Conservation (phyloP, 2,888 invertebrate species). For the Netelia fuscicornis region DNA sequence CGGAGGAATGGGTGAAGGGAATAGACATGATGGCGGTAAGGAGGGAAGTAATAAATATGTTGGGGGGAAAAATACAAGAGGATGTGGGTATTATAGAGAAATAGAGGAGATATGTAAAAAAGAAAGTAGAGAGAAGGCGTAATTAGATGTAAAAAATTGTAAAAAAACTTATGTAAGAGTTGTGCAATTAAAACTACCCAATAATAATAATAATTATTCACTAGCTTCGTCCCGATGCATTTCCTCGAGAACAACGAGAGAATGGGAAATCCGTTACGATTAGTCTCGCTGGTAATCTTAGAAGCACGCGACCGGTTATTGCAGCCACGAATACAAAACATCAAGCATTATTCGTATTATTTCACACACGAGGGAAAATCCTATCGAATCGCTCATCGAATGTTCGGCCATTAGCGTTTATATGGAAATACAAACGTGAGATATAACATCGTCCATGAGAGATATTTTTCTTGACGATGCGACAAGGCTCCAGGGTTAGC, state of each 20-base stretch:
- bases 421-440: slow-evolving; percentile 60
- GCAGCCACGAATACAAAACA: slow-evolving; percentile 32
- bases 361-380: slow-evolving; percentile 1
- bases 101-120: too few relatives aligned
- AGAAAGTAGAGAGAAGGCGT: too few relatives aligned
- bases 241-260: slow-evolving; percentile 8
- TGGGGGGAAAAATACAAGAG: too few relatives aligned
- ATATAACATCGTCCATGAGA: slow-evolving; percentile 29
- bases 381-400: background rate
- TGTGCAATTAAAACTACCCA: too few relatives aligned
- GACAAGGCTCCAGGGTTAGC: slow-evolving; percentile 26
- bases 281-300: slow-evolving; percentile 70
- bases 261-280: slow-evolving; percentile 55
- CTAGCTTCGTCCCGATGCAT: slow-evolving; percentile 41
- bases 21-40: too few relatives aligned
- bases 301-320: slow-evolving; percentile 69
- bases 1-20: too few relatives aligned
- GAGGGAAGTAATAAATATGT: too few relatives aligned
- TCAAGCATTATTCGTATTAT: slow-evolving; percentile 18
- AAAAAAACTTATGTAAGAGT: too few relatives aligned
- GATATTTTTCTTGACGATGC: slow-evolving; percentile 23
- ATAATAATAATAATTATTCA: slow-evolving; percentile 23
- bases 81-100: too few relatives aligned
- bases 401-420: slow-evolving; percentile 57
- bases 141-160: too few relatives aligned